phyloP scores from a whole-genome alignment of 2,113 vertebrate genomes.

The Acanthisitta chloris region DNA sequence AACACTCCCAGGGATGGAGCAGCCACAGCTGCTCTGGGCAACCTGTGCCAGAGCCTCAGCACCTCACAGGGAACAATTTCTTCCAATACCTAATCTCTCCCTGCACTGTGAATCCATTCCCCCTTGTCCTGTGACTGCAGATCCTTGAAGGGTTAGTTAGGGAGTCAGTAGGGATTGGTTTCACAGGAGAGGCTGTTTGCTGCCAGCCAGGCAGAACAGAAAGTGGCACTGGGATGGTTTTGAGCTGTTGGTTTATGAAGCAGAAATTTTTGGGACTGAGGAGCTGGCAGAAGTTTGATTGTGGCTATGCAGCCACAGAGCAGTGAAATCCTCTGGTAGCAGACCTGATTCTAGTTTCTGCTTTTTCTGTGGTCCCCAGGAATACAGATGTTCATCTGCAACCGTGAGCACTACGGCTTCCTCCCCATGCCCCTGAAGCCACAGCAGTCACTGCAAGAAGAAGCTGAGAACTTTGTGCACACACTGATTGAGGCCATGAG shows the following conservation, averaged over 20 bases:
- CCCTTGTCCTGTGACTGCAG: not conserved
- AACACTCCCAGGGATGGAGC: not conserved
- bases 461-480: constrained; percentile 88
- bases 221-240: not conserved
- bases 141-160: not conserved
- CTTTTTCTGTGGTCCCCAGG: constrained; percentile 52
- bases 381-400: constrained; percentile 93
- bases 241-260: not conserved
- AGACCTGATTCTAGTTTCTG: not conserved
- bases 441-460: constrained; percentile 87
- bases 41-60: not conserved
- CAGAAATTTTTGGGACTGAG: not conserved
- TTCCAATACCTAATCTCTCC: not conserved
- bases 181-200: not conserved
- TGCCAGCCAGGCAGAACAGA: not conserved
- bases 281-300: not conserved
- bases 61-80: not conserved
- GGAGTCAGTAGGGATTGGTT: not conserved
- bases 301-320: not conserved
- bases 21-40: not conserved
- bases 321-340: not conserved
- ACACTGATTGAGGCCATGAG: constrained; percentile 91
- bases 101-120: not conserved
- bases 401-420: constrained; percentile 92
- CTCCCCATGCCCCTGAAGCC: constrained; percentile 91